A percentile compares a stretch with the other conserved stretches of the same genome.
phyloP scores from a whole-genome alignment of 2,797 vertebrate genomes.

The Orestias chungarensis region DNA sequence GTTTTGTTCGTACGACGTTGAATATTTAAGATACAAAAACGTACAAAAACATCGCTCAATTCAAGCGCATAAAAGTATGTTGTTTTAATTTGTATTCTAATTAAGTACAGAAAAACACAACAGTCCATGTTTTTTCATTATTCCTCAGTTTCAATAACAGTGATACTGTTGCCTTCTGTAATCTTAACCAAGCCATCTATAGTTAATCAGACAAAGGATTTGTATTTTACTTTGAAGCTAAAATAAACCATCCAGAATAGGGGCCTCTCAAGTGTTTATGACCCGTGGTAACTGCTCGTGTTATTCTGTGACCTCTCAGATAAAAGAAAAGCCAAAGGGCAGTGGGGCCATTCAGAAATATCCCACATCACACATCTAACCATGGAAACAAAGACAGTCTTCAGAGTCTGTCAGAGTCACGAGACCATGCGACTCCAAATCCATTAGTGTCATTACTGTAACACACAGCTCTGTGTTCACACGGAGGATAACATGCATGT shows the following conservation, averaged over 20 bases:
- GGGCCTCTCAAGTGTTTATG: conserved; percentile 2
- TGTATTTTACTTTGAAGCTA: not conserved
- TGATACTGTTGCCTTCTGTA: not conserved
- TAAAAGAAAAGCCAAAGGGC: not conserved
- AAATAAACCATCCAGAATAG: conserved; percentile 4
- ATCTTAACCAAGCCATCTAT: not conserved
- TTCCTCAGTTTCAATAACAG: not conserved
- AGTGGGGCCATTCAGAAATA: not conserved
- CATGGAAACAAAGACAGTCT: conserved; percentile 11
- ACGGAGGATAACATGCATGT: conserved; percentile 38
- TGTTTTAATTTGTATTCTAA: no score
- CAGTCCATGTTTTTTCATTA: no score
- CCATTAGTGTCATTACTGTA: conserved; percentile 20
- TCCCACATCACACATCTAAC: conserved; percentile 12
- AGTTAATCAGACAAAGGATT: not conserved
- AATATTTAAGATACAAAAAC: no score
- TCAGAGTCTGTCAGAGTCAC: conserved; percentile 17
- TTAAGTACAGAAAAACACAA: no score
- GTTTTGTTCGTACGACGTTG: no score
- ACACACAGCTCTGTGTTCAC: conserved; percentile 34
- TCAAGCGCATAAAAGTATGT: no score
- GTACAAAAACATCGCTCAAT: no score
- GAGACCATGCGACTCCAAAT: conserved; percentile 31
- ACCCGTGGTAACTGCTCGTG: not conserved
- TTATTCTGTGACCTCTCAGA: conserved; percentile 11